Percentiles rank a stretch among this genome's conserved stretches.
These are phyloP conservation scores for Sesamia inferens DNA, from an alignment of 2,888 invertebrate genomes.

Conservation along the genomic window DNA sequence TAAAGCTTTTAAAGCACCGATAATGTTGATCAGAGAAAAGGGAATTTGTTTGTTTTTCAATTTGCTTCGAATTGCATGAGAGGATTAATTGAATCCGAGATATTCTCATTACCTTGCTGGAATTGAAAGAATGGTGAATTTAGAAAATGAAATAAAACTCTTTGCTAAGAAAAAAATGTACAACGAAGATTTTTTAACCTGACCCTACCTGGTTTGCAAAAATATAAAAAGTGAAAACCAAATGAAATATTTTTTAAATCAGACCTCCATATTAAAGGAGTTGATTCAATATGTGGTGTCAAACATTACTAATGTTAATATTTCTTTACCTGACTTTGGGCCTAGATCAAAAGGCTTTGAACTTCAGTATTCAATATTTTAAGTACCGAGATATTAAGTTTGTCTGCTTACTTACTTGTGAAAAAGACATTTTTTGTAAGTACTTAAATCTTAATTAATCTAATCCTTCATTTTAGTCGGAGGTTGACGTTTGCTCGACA, in stretches of 20 bases:
- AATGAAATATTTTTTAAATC: neutral
- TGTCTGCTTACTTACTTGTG: conserved; percentile 71
- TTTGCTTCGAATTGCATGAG: conserved; percentile 28
- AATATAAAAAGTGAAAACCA: conserved; percentile 40
- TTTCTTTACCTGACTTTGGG: conserved; percentile 45
- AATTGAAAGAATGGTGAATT: conserved; percentile 7
- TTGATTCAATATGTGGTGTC: conserved; percentile 46
- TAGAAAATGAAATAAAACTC: neutral
- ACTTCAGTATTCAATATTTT: conserved; percentile 71
- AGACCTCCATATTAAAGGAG: neutral
- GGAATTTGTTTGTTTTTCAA: conserved; percentile 33
- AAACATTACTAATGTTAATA: conserved; percentile 40
- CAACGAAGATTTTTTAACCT: neutral
- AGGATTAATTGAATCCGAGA: conserved; percentile 24
- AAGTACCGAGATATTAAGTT: conserved; percentile 63
- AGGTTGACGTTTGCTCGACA: neutral
- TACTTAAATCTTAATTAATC: neutral
- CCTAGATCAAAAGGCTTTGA: conserved; percentile 44
- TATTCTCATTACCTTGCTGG: conserved; percentile 7
- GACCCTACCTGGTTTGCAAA: conserved; percentile 31
- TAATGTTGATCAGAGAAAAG: conserved; percentile 9
- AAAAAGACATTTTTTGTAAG: conserved; percentile 48
- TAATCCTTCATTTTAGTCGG: neutral
- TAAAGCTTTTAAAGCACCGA: conserved; percentile 2
- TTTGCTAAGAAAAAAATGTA: neutral